Evolutionary conservation across 2,888 invertebrate genomes (phyloP), one percentile per base, ranked within the genome.

Genomic region (Galerucella nymphaeae): DNA sequence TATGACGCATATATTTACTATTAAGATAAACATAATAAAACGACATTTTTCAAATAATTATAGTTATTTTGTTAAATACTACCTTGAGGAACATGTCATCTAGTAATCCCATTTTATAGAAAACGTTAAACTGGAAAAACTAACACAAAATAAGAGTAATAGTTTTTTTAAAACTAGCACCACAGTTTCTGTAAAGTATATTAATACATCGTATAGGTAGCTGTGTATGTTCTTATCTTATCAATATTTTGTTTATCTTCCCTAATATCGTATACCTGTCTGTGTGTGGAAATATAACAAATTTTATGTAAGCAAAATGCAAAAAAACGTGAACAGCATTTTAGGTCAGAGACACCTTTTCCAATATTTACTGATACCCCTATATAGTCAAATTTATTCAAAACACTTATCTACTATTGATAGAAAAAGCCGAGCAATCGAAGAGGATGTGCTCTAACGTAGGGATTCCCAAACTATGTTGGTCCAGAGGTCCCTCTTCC

Each of bases 11-110:
- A 50, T 50, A 50, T 16, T 50, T 16, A 4, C 14, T 45, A 45
- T 45, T 14, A 45, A 14, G 45, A 45, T 14, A 45, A 45, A 45
- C 14, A 4, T 45, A 3, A n/a, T n/a, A 45, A 45, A 45, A 45
- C 13, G 45, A 45, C 45, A 45, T 45, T 6, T 42, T n/a, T 11
- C 11, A 59, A 11, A 1, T 30, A 59, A 59, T n/a, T 55, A 2
- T 55, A 20, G 18, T 55, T 0, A 23, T 20, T 55, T 55, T 30
- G 30, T 30, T 30, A 8, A 45, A 13, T 45, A 48, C 10, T 70
- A 75, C 75, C 75, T 75, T 75, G 50, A 66, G 38, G 30, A 75
- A 75, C 69, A 75, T 69, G n/a, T 75, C 69, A 10, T 75, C 75
- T 50, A 73, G 55, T 45, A 75, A 69, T 23, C 73, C 73, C 75